These are phyloP conservation scores for Sebastiscus tertius DNA, from an alignment of 2,797 vertebrate species.

Conservation along the genomic window DNA sequence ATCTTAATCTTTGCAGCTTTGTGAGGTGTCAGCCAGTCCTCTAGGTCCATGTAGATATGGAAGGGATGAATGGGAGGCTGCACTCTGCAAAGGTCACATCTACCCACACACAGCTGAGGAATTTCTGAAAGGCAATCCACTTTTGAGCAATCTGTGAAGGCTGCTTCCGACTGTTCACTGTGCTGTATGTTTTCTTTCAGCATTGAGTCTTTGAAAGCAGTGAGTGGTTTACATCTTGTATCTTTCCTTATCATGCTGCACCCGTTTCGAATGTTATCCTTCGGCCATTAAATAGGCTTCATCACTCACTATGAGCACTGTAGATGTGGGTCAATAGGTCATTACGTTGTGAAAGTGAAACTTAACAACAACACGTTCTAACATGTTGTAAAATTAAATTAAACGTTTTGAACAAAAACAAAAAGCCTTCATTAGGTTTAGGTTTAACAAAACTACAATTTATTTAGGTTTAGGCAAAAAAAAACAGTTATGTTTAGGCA, in stretches of 20 bases:
- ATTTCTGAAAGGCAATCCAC: constrained; percentile 39
- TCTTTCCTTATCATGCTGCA: not conserved
- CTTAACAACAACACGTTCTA: no score
- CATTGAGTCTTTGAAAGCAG: not conserved
- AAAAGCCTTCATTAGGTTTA: no score
- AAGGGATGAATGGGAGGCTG: constrained; percentile 50
- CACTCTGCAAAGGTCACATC: constrained; percentile 62
- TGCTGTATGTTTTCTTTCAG: not conserved
- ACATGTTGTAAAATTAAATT: no score
- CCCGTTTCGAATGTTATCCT: no score
- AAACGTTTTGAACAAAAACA: no score
- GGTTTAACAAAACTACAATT: no score
- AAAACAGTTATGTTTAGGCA: no score
- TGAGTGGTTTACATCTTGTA: not conserved
- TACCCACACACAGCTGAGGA: constrained; percentile 38
- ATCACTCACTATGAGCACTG: no score
- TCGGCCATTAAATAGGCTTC: no score
- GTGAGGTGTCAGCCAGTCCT: constrained; percentile 60
- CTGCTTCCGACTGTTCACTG: not conserved
- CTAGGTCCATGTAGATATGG: constrained; percentile 49
- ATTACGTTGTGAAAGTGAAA: no score
- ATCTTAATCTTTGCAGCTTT: constrained; percentile 75
- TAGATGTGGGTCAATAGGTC: no score
- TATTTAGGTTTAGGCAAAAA: no score
- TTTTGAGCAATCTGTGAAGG: constrained; percentile 22